Evolutionary conservation across 2,113 vertebrate genomes (phyloP), one percentile per base, ranked within the genome.

Genomic region (Gorsachius goisagi): DNA sequence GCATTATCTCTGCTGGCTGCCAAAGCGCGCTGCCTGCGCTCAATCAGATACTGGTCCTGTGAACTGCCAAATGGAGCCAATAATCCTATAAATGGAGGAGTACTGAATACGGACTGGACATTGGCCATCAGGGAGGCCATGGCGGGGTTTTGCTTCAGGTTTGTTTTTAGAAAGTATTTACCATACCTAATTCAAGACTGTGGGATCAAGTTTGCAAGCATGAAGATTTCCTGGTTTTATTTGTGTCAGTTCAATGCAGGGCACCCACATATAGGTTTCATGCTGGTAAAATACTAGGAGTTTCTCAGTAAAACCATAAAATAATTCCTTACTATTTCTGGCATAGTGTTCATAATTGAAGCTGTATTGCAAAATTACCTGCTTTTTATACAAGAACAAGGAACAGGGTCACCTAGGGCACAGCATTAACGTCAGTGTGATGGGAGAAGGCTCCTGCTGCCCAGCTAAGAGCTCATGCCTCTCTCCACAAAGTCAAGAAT

Each of bases 141-240:
- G 1, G 45, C 0, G 0, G 0, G 62, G 72, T 2, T 35, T 53
- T 85, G 33, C 89, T 85, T 39, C 73, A 82, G 55, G 41, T 71
- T 62, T 74, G 53, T 30, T 71, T 93, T 83, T 27, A 80, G 26
- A 58, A 88, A 69, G 59, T 66, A 77, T 80, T 93, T 77, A 35
- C 58, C 28, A 30, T 26, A 28, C 63, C 67, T 50, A 67, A 37
- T 63, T 67, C 37, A 44, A 33, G 39, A 26, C 44, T 33, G 17
- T 18, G 53, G 26, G 27, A 75, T 52, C 6, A 2, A 10, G 49
- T 50, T 37, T 55, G 11, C 47, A 90, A 75, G 74, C 0, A 0
- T 18, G 21, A 81, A 15, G 11, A 63, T 58, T 68, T 39, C 28
- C 45, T 45, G 1, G 23, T 91, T 90, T 74, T 3, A 44, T 35